These are phyloP conservation scores for Bungarus multicinctus DNA, from an alignment of 2,113 vertebrate genomes.

Conservation along the genomic window DNA sequence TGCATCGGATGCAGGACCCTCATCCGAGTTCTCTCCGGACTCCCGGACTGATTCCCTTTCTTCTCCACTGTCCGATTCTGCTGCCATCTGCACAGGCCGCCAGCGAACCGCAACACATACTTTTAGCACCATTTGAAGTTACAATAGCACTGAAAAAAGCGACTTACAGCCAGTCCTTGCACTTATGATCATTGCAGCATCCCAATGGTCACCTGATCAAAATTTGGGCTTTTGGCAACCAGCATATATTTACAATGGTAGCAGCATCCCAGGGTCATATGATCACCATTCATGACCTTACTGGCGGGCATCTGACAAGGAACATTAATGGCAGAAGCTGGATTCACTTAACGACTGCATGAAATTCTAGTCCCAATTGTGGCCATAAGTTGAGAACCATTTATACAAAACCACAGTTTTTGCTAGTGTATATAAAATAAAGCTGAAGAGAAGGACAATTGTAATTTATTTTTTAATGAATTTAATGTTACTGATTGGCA, in stretches of 20 bases:
- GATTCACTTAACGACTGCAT: background rate
- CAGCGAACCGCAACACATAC: background rate
- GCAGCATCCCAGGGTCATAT: background rate
- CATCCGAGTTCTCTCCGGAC: too few species aligned
- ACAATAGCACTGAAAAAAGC: background rate
- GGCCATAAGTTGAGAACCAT: background rate
- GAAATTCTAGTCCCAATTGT: background rate
- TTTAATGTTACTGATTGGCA: background rate
- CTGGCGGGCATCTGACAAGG: background rate
- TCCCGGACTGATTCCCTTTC: too few species aligned
- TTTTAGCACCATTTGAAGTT: background rate
- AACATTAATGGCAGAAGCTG: background rate
- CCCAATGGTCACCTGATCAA: background rate
- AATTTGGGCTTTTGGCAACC: background rate
- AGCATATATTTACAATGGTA: background rate
- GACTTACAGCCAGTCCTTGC: background rate
- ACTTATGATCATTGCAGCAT: background rate
- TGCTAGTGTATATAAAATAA: background rate
- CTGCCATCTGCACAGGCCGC: too few species aligned
- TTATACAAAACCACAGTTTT: background rate
- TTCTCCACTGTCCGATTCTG: too few species aligned
- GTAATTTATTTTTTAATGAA: background rate
- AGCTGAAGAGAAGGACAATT: background rate
- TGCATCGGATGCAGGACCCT: too few species aligned
- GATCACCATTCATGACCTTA: background rate